Percentiles rank a stretch among this genome's conserved stretches.
phyloP scores from a whole-genome alignment of 1,140 invertebrate genomes.

The Diorhabda carinulata region DNA sequence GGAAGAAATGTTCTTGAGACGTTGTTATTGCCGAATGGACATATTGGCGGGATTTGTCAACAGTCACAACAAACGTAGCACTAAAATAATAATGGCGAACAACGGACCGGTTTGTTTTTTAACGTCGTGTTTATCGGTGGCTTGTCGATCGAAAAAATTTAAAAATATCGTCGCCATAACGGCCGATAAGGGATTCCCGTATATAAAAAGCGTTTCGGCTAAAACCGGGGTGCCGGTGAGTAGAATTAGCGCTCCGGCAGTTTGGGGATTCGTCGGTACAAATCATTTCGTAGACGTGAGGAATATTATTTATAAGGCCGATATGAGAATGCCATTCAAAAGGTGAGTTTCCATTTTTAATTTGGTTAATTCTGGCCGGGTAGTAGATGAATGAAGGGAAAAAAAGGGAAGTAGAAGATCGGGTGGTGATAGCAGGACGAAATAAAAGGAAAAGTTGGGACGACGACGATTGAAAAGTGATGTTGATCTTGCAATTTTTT shows the following conservation, averaged over 20 bases:
- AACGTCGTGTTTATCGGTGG: slow-evolving; percentile 48
- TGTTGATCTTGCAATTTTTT: no score
- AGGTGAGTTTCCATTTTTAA: slow-evolving; percentile 25
- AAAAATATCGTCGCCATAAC: slow-evolving; percentile 52
- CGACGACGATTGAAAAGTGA: no score
- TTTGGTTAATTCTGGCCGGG: no score
- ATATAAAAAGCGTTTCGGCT: slow-evolving; percentile 43
- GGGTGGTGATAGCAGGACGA: no score
- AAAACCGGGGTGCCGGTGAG: slow-evolving; percentile 45
- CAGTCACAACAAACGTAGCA: slow-evolving; percentile 43
- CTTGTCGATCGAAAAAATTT: slow-evolving; percentile 43
- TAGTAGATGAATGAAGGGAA: no score
- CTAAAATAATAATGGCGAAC: slow-evolving; percentile 49
- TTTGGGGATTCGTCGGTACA: slow-evolving; percentile 55
- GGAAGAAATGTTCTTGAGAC: slow-evolving; percentile 24
- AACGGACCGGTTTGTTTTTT: slow-evolving; percentile 52
- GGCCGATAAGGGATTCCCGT: slow-evolving; percentile 49
- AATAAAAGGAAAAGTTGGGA: no score
- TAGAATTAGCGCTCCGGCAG: slow-evolving; percentile 53
- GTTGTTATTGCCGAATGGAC: slow-evolving; percentile 25
- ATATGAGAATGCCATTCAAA: slow-evolving; percentile 47
- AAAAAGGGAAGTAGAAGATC: no score
- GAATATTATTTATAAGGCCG: slow-evolving; percentile 49
- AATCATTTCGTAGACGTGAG: slow-evolving; percentile 51
- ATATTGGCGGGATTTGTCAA: slow-evolving; percentile 45